A percentile compares a stretch with the other conserved stretches of the same genome.
These are phyloP conservation scores for Goniozus legneri DNA, from an alignment of 1,140 invertebrate species.

Conservation along the genomic window DNA sequence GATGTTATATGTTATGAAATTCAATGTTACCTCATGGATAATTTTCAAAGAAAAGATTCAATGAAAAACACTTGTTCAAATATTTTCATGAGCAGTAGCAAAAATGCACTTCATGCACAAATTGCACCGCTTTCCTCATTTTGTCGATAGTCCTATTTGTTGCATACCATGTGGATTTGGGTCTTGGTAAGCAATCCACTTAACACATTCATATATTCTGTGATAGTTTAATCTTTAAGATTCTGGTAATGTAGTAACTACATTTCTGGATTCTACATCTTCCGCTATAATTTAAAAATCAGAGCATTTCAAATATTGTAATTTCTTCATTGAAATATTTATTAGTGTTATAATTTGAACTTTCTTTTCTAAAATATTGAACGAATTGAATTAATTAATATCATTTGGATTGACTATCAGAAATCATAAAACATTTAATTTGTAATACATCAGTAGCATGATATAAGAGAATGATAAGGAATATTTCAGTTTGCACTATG, in stretches of 20 bases:
- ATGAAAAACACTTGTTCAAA: constrained; percentile 32
- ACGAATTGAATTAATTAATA: too few species aligned
- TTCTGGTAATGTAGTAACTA: constrained; percentile 21
- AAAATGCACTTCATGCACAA: constrained; percentile 48
- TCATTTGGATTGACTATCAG: too few species aligned
- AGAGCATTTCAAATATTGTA: too few species aligned
- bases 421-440: too few species aligned
- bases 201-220: constrained; percentile 44
- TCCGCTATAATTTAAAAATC: background rate
- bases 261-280: constrained; percentile 17
- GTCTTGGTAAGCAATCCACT: constrained; percentile 55
- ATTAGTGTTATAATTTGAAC: too few species aligned
- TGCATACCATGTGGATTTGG: constrained; percentile 57
- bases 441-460: constrained; percentile 37
- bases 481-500: constrained; percentile 34
- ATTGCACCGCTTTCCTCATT: constrained; percentile 55
- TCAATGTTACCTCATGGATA: constrained; percentile 7
- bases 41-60: too few species aligned
- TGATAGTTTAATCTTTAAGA: constrained; percentile 29
- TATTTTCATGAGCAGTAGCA: constrained; percentile 21
- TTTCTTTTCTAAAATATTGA: too few species aligned
- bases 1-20: too few species aligned
- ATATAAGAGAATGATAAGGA: constrained; percentile 35
- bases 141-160: constrained; percentile 57
- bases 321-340: too few species aligned